Evolutionary conservation across 2,888 invertebrate species (phyloP), one percentile per base, ranked within the genome.

Genomic region (Scaptomyza caliginosa): DNA sequence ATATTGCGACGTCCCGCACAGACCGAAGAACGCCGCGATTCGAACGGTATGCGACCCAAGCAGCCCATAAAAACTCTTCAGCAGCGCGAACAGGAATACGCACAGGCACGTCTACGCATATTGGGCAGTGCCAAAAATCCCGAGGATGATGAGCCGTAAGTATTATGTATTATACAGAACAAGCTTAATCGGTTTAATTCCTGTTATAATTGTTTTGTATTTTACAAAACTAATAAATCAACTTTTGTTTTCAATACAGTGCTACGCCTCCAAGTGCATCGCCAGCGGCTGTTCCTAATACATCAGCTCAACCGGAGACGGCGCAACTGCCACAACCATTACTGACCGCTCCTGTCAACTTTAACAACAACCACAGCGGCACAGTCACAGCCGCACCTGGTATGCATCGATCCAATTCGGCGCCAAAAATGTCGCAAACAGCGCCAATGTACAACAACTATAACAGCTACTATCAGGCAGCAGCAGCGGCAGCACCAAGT

Each of bases 51-150:
- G 45, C 95, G 95, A 80, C 93, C 94, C 43, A 92, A 93, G 79
- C 95, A 95, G 77, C 96, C 96, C 36, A 95, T 96, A 59, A 96
- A 96, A 91, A 95, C 96, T 40, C 92, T 96, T 42, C 95, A 96
- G 92, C 96, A 98, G 93, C 93, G 98, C 82, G 97, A 98, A 91
- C 96, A 97, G 89, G 98, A 97, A 89, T 98, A 98, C 90, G 97
- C 97, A 11, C 96, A 97, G 90, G 98, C 98, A 17, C 94, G 98
- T 76, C 93, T 96, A 73, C 93, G 98, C 89, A 98, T 98, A 91
- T 92, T 98, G 79, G 98, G 98, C 13, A 95, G 96, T 90, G 96
- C 96, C 52, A 93, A 94, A 80, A 95, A 95, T 90, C 95, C 96
- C 0, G 96, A 96, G 89, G 96, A 96, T 90, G 93, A 94, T 72